Percentiles rank a stretch among this genome's conserved stretches.
These are phyloP conservation scores for Pyrochroa serraticornis DNA, from an alignment of 2,888 invertebrate species.

Conservation along the genomic window DNA sequence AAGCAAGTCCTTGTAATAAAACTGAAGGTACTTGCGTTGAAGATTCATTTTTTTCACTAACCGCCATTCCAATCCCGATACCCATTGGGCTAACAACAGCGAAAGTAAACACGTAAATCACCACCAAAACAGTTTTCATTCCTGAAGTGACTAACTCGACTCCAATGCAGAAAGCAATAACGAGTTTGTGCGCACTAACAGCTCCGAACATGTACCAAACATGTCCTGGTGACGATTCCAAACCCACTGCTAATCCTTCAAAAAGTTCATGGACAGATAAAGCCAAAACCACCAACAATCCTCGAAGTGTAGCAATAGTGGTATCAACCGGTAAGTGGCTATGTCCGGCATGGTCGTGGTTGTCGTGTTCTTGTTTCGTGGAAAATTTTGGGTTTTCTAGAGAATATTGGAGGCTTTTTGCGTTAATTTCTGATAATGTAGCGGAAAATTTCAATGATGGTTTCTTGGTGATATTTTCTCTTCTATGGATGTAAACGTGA, in stretches of 20 bases:
- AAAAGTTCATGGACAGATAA: slow-evolving; percentile 86
- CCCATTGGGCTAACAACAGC: slow-evolving; percentile 82
- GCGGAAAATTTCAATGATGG: slow-evolving; percentile 29
- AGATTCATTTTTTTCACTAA: slow-evolving; percentile 63
- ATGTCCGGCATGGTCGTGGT: slow-evolving; percentile 41
- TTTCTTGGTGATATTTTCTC: slow-evolving; percentile 39
- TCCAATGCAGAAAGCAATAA: slow-evolving; percentile 87
- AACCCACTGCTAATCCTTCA: slow-evolving; percentile 83
- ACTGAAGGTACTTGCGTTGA: slow-evolving; percentile 70
- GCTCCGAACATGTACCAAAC: slow-evolving; percentile 85
- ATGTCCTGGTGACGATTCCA: slow-evolving; percentile 67
- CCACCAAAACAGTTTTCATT: slow-evolving; percentile 66
- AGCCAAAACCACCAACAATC: slow-evolving; percentile 80
- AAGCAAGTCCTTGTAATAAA: slow-evolving; percentile 82
- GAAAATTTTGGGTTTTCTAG: not conserved
- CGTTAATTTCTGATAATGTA: slow-evolving; percentile 26
- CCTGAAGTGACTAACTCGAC: slow-evolving; percentile 78
- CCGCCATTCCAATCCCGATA: slow-evolving; percentile 74
- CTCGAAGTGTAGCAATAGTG: slow-evolving; percentile 62
- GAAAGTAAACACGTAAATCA: slow-evolving; percentile 76
- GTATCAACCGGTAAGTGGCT: slow-evolving; percentile 45
- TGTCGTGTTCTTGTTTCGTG: slow-evolving; percentile 17
- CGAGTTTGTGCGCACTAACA: slow-evolving; percentile 83
- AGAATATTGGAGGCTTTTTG: not conserved
- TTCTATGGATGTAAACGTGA: slow-evolving; percentile 69